These are phyloP conservation scores for Tonatia bakeri DNA, from an alignment of 2,113 vertebrate species.

Conservation along the genomic window DNA sequence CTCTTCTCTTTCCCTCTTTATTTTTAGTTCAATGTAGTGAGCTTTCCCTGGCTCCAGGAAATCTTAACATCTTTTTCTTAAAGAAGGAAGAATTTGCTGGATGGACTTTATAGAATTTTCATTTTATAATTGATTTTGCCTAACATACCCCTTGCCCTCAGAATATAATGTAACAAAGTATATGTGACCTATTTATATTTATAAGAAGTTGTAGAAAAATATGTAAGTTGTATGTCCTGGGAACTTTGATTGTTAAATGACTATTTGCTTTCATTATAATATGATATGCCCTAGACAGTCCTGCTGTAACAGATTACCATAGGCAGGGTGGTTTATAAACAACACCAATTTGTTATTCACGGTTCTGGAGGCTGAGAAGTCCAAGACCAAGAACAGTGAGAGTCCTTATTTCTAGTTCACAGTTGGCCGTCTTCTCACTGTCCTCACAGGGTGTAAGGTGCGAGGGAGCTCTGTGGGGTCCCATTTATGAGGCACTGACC, in stretches of 20 bases:
- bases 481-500: neutral
- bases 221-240: neutral
- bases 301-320: neutral
- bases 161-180: neutral
- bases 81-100: neutral
- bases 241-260: neutral
- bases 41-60: neutral
- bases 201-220: neutral
- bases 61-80: neutral
- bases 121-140: neutral
- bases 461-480: neutral
- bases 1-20: neutral
- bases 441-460: neutral
- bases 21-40: neutral
- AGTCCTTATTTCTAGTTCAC: neutral
- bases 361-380: neutral
- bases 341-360: neutral
- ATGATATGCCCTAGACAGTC: neutral
- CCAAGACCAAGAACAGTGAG: neutral
- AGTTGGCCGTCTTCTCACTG: neutral
- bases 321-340: neutral
- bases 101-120: neutral
- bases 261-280: neutral
- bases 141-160: neutral
- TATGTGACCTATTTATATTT: neutral